phyloP scores from a whole-genome alignment of 35 echinoderm and acorn worm species.

The Stichopus chloronotus region DNA sequence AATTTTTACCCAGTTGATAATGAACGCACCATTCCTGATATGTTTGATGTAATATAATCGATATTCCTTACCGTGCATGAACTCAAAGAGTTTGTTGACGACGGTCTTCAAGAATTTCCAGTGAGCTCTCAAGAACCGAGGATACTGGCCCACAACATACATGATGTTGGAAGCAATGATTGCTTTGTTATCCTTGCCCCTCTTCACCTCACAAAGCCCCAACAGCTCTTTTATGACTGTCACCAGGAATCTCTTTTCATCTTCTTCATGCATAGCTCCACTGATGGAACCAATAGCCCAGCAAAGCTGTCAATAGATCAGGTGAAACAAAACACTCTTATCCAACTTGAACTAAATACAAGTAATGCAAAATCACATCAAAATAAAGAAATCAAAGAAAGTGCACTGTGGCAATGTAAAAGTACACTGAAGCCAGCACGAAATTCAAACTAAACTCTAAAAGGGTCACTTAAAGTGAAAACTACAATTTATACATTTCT shows the following conservation, averaged over 20 bases:
- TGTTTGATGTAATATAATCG: background rate
- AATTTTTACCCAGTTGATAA: no score
- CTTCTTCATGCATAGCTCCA: slow-evolving; percentile 99
- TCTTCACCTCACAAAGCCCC: slow-evolving; percentile 92
- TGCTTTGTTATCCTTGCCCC: slow-evolving; percentile 99
- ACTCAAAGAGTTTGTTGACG: slow-evolving; percentile 99
- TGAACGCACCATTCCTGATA: no score
- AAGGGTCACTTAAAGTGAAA: no score
- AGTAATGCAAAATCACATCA: no score
- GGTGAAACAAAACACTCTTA: background rate
- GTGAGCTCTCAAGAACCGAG: slow-evolving; percentile 93
- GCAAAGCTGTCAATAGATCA: slow-evolving; percentile 74
- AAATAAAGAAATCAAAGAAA: no score
- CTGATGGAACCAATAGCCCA: slow-evolving; percentile 99
- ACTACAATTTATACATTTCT: no score
- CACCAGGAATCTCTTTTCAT: slow-evolving; percentile 97
- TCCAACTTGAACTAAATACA: background rate
- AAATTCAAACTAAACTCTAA: no score
- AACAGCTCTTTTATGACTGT: slow-evolving; percentile 97
- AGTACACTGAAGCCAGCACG: no score
- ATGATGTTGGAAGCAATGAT: slow-evolving; percentile 99
- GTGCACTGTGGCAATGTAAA: no score
- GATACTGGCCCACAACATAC: slow-evolving; percentile 99
- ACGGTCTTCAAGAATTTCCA: slow-evolving; percentile 99
- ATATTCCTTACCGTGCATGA: slow-evolving; percentile 94